Base-by-base conservation (phyloP, 2,888 invertebrate genomes). In the Hydroisotoma schaefferi region DNA sequence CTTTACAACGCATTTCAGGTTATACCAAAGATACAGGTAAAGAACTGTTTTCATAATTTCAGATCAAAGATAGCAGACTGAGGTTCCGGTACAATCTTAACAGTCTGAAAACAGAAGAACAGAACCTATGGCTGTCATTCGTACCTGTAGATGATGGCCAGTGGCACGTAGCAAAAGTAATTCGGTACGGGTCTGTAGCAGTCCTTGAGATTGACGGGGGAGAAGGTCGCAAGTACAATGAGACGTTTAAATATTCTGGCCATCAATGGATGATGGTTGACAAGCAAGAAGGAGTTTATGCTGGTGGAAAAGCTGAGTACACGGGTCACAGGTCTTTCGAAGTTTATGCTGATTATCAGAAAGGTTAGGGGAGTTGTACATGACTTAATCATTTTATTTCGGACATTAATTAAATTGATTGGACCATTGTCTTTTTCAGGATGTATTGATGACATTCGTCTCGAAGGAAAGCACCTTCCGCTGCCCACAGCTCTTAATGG, bases 301-400 rank as follows among this genome's bases (percentile, higher is more conserved):
- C 94, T 0, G 95, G 95, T 56, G 94, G 94, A 18, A 94, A 94
- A 78, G 94, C 94, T 2, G 93, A 94, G 75, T 94, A 94, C 75
- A 93, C 93, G 1, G 94, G 94, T 25, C 92, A 94, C 2, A 80
- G 93, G 62, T 93, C 93, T 0, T 94, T 93, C 75, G 93, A 94
- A 79, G 94, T 94, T 4, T 93, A 92, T 75, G 90, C 91, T 1
- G 94, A 94, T 77, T 94, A 91, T 78, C 91, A 93, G 74, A 93
- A 94, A 82, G 91, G 93, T 46, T 8, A 22, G 4, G 6, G 12
- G 23, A 6, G 5, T 25, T 23, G 2, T 46, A 46, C 40, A 40
- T 40, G 33, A 33, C 15, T 8, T 10, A 15, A 10, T 33, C 33
- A 33, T 33, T 33, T 33, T 6, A 33, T 10, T 15, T 33, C 8